These are phyloP conservation scores for Pangasius djambal DNA, from an alignment of 2,797 vertebrate genomes.

Conservation along the genomic window DNA sequence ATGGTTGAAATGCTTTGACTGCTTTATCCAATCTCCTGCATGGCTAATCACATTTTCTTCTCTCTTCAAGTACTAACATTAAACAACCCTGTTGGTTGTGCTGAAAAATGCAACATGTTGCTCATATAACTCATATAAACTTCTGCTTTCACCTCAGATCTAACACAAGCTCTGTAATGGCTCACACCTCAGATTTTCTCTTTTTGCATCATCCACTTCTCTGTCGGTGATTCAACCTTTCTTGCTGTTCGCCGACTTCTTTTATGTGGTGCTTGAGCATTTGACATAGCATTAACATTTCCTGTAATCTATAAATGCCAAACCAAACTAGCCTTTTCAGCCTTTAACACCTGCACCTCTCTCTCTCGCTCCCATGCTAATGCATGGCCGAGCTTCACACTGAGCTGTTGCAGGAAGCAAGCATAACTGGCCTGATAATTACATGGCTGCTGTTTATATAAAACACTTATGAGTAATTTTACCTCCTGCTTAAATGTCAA, in stretches of 20 bases:
- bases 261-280: constrained; percentile 23
- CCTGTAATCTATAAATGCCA: constrained; percentile 43
- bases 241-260: constrained; percentile 20
- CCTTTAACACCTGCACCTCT: constrained; percentile 31
- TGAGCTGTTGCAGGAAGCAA: background rate
- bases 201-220: constrained; percentile 30
- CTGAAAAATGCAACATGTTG: constrained; percentile 15
- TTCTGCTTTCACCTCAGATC: constrained; percentile 6
- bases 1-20: background rate
- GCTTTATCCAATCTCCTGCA: background rate
- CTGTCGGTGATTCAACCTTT: constrained; percentile 17
- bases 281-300: constrained; percentile 31
- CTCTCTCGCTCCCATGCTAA: constrained; percentile 21
- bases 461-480: constrained; percentile 57
- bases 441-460: constrained; percentile 51
- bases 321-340: constrained; percentile 42
- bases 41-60: constrained; percentile 15
- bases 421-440: constrained; percentile 35
- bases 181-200: constrained; percentile 34
- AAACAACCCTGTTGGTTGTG: background rate
- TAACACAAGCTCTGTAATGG: constrained; percentile 22
- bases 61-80: constrained; percentile 4
- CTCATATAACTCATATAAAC: constrained; percentile 4
- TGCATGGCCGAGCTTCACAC: constrained; percentile 22
- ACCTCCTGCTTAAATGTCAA: constrained; percentile 49